Conservation (phyloP, 2,797 vertebrate species). For the Centroberyx gerrardi region DNA sequence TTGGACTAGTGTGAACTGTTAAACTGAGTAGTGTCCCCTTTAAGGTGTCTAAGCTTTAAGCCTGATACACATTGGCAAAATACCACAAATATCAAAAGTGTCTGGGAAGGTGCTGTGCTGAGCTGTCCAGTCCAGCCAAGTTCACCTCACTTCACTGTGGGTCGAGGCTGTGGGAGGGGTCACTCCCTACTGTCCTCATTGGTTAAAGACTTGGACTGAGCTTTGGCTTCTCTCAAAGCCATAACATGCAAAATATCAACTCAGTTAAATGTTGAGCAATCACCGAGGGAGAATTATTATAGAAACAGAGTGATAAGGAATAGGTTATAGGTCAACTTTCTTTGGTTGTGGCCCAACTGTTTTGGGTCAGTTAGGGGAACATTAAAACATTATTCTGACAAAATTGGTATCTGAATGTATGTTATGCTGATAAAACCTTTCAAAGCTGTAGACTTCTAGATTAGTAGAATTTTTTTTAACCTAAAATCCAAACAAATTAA, state of each 20-base stretch:
- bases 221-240: slow-evolving; percentile 45
- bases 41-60: not conserved
- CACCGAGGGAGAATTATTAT: slow-evolving; percentile 4
- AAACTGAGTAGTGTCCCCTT: not conserved
- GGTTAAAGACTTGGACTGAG: slow-evolving; percentile 35
- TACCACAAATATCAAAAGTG: not conserved
- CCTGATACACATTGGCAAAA: not conserved
- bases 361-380: not conserved
- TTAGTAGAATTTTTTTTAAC: no score
- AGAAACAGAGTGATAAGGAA: slow-evolving; percentile 22
- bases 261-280: slow-evolving; percentile 50
- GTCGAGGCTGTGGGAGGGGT: slow-evolving; percentile 19
- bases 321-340: not conserved
- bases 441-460: no score
- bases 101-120: not conserved
- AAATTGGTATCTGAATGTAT: not conserved
- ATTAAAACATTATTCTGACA: not conserved
- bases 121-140: not conserved
- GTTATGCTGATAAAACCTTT: no score
- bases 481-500: no score
- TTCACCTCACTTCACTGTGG: not conserved
- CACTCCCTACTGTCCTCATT: slow-evolving; percentile 37
- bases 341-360: no score
- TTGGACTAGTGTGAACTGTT: not conserved
- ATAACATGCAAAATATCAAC: slow-evolving; percentile 34